phyloP scores from a whole-genome alignment of 2,888 invertebrate genomes.

The Cheiracanthium punctorium region DNA sequence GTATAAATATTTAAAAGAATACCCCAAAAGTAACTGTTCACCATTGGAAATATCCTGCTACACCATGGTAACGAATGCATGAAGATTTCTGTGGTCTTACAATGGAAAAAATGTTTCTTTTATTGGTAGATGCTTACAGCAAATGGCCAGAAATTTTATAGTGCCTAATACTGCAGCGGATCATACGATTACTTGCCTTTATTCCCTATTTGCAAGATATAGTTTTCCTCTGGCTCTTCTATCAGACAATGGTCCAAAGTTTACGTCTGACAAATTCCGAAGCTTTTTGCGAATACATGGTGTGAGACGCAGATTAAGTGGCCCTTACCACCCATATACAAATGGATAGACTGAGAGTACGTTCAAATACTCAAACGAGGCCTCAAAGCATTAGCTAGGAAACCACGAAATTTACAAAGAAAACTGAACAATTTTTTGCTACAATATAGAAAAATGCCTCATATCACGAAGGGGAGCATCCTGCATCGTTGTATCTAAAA shows the following conservation, averaged over 20 bases:
- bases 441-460: too few relatives aligned
- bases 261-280: background rate
- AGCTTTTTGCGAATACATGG: background rate
- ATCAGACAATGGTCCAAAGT: background rate
- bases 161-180: background rate
- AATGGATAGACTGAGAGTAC: too few relatives aligned
- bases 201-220: background rate
- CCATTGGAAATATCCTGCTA: constrained; percentile 31
- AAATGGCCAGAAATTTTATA: constrained; percentile 20
- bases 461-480: too few relatives aligned
- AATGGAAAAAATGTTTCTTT: too few relatives aligned
- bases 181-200: background rate
- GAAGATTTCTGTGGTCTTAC: too few relatives aligned
- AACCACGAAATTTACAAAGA: too few relatives aligned
- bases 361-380: too few relatives aligned
- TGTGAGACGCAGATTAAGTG: background rate
- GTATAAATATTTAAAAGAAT: too few relatives aligned
- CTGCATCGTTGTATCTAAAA: too few relatives aligned
- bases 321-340: too few relatives aligned
- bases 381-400: too few relatives aligned
- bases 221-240: background rate
- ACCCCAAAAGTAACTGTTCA: constrained; percentile 12
- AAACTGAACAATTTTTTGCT: too few relatives aligned
- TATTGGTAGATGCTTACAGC: background rate
- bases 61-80: constrained; percentile 5